phyloP scores from a whole-genome alignment of 2,888 invertebrate species.

The Endomychus coccineus region DNA sequence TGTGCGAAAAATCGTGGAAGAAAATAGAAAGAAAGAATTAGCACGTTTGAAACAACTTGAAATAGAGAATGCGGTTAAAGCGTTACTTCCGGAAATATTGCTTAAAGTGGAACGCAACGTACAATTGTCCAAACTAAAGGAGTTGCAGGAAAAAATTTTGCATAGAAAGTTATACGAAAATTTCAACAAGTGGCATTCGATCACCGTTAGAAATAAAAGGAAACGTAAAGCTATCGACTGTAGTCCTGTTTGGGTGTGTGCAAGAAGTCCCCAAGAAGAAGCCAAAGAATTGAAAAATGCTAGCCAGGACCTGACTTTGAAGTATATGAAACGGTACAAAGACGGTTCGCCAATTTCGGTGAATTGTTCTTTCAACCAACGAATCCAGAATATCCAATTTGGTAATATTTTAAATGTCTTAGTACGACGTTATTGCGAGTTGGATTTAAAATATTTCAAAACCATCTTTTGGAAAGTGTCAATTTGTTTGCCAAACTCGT shows the following conservation, averaged over 20 bases:
- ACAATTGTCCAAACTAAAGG: conserved; percentile 37
- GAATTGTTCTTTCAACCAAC: not conserved
- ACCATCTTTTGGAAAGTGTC: conserved; percentile 56
- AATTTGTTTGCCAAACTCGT: conserved; percentile 50
- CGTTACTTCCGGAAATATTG: conserved; percentile 37
- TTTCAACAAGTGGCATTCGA: conserved; percentile 45
- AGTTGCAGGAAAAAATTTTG: conserved; percentile 38
- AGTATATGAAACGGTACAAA: conserved; percentile 46
- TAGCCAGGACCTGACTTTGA: conserved; percentile 43
- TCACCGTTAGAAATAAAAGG: conserved; percentile 38
- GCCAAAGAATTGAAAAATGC: conserved; percentile 43
- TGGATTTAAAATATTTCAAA: conserved; percentile 27
- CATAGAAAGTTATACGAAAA: conserved; percentile 39
- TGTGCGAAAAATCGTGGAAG: conserved; percentile 6
- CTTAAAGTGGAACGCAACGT: conserved; percentile 36
- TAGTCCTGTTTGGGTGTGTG: conserved; percentile 51
- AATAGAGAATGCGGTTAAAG: conserved; percentile 31
- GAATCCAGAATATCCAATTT: not conserved
- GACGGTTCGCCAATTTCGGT: too few relatives aligned
- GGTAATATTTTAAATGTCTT: not conserved
- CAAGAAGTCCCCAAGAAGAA: conserved; percentile 38
- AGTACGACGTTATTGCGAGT: conserved; percentile 23
- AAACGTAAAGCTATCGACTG: conserved; percentile 49
- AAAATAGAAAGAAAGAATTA: too few relatives aligned
- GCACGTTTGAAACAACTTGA: conserved; percentile 17